A percentile compares a stretch with the other conserved stretches of the same genome.
phyloP scores from a whole-genome alignment of 2,113 vertebrate species.

The Corydoras sp. region DNA sequence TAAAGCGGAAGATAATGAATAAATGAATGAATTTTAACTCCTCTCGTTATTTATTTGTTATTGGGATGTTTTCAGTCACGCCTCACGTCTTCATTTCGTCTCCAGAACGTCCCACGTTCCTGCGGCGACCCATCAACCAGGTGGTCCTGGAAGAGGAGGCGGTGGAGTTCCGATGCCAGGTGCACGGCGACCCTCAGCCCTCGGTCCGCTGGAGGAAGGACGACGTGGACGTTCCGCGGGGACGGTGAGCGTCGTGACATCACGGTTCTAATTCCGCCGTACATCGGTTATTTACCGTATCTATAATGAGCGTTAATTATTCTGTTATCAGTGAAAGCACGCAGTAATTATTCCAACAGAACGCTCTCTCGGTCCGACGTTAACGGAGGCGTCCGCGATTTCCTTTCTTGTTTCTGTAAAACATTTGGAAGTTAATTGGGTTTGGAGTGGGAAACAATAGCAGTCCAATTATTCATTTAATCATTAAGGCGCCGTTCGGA shows the following conservation, averaged over 20 bases:
- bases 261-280: not conserved
- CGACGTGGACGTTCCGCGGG: constrained; percentile 83
- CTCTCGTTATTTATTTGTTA: too few species aligned
- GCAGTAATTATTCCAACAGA: constrained; percentile 18
- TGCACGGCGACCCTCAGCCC: constrained; percentile 91
- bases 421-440: constrained; percentile 45
- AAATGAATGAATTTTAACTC: too few species aligned
- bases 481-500: constrained; percentile 47
- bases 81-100: not conserved
- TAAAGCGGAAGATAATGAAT: too few species aligned
- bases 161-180: constrained; percentile 94
- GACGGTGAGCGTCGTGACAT: constrained; percentile 69
- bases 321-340: constrained; percentile 29
- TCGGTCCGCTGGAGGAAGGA: constrained; percentile 94
- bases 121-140: constrained; percentile 93
- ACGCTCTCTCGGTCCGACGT: constrained; percentile 25
- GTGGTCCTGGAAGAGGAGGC: constrained; percentile 91
- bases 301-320: constrained; percentile 20
- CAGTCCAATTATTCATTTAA: constrained; percentile 44
- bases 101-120: constrained; percentile 90
- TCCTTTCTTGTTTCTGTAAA: constrained; percentile 32
- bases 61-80: too few species aligned
- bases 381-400: constrained; percentile 27
- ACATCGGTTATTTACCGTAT: not conserved
- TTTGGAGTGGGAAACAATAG: constrained; percentile 39